phyloP scores from a whole-genome alignment of 2,888 invertebrate genomes.

The Buathra laborator region DNA sequence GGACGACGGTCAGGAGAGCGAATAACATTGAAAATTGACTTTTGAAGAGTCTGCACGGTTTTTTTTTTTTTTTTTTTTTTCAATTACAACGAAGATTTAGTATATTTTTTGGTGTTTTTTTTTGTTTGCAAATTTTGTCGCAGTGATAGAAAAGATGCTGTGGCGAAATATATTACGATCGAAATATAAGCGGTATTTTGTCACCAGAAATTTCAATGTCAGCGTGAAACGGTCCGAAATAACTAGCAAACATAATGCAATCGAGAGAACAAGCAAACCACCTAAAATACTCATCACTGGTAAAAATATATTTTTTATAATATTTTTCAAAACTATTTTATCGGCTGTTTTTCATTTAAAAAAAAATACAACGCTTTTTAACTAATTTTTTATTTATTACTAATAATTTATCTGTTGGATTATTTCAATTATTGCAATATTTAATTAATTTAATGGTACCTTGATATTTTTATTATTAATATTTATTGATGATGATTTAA shows the following conservation, averaged over 20 bases:
- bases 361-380: not conserved
- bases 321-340: not conserved
- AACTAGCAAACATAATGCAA: slow-evolving; percentile 21
- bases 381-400: not conserved
- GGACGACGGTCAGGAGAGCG: not conserved
- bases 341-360: not conserved
- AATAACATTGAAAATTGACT: not conserved
- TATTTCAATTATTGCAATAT: not conserved
- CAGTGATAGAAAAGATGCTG: slow-evolving; percentile 68
- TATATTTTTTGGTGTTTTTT: not conserved
- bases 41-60: not conserved
- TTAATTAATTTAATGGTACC: too few species aligned
- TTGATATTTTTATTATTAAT: too few species aligned
- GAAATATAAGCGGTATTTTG: not conserved
- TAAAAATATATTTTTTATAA: slow-evolving; percentile 75
- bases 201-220: slow-evolving; percentile 60
- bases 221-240: not conserved
- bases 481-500: too few species aligned
- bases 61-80: not conserved
- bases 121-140: not conserved
- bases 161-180: not conserved
- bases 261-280: slow-evolving; percentile 75
- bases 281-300: slow-evolving; percentile 88
- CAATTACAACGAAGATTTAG: not conserved
- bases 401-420: not conserved